Evolutionary conservation across 2,113 vertebrate species (phyloP).

Genomic region (Chauna torquata): DNA sequence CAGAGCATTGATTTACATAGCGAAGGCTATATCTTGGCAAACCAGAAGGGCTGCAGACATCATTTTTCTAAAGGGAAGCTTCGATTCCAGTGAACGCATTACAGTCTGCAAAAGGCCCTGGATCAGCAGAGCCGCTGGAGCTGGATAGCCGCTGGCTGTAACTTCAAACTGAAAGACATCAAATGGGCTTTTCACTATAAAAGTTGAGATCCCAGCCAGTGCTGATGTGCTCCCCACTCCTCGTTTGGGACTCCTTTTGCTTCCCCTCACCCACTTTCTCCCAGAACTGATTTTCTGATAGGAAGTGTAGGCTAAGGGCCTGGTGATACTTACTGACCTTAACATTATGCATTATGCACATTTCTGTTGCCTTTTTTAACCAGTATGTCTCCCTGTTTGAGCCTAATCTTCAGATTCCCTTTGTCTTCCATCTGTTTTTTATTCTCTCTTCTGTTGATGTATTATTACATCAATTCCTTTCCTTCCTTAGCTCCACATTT

Average conservation of each 20-base stretch:
- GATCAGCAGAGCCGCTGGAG: background rate
- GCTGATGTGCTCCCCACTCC: background rate
- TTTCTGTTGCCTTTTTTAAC: background rate
- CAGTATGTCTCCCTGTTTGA: background rate
- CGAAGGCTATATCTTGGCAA: background rate
- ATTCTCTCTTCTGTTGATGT: background rate
- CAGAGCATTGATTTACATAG: conserved; percentile 33
- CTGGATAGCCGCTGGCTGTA: background rate
- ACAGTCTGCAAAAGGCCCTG: background rate
- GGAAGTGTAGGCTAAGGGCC: background rate
- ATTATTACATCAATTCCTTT: conserved; percentile 25
- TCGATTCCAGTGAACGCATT: background rate
- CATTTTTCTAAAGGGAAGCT: background rate
- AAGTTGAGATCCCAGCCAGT: background rate
- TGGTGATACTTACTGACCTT: background rate
- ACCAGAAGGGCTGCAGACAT: conserved; percentile 10
- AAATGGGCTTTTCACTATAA: conserved; percentile 1
- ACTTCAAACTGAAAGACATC: conserved; percentile 23
- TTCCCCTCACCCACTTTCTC: background rate
- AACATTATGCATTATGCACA: background rate
- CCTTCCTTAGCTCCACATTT: background rate
- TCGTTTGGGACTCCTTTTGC: background rate
- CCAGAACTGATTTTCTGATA: background rate
- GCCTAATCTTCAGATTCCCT: background rate
- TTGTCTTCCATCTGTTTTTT: background rate